These are phyloP conservation scores for Athene cunicularia DNA, from an alignment of 2,113 vertebrate genomes.

Conservation along the genomic window DNA sequence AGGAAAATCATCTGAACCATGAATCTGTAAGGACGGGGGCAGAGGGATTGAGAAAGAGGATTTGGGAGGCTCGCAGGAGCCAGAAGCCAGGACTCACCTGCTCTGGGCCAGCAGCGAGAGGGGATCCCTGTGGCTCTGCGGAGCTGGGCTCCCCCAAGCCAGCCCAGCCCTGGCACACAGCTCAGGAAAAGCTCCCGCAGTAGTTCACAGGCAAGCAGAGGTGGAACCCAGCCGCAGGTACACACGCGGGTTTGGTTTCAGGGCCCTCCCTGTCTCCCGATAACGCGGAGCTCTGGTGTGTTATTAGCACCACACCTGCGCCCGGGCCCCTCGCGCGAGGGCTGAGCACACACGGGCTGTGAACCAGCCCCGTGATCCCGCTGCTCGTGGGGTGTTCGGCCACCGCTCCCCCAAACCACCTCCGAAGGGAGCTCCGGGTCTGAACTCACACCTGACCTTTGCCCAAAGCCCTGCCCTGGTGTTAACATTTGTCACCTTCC, in stretches of 20 bases:
- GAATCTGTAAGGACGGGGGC: background rate
- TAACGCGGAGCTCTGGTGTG: fast-evolving
- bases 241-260: background rate
- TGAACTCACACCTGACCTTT: fast-evolving
- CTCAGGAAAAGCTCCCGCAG: background rate
- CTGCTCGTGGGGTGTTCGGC: fast-evolving
- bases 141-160: background rate
- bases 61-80: background rate
- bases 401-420: background rate
- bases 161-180: background rate
- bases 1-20: background rate
- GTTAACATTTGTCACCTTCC: background rate
- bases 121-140: background rate
- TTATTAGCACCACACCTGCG: background rate
- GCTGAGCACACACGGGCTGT: background rate
- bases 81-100: conserved; percentile 36
- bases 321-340: background rate
- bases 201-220: background rate
- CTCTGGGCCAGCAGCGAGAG: background rate
- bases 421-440: background rate
- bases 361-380: background rate
- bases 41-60: background rate
- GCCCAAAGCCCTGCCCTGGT: background rate
- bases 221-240: conserved; percentile 1
- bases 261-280: conserved; percentile 58